These are phyloP conservation scores for Eleutherodactylus coqui DNA, from an alignment of 2,797 vertebrate species.

Conservation along the genomic window DNA sequence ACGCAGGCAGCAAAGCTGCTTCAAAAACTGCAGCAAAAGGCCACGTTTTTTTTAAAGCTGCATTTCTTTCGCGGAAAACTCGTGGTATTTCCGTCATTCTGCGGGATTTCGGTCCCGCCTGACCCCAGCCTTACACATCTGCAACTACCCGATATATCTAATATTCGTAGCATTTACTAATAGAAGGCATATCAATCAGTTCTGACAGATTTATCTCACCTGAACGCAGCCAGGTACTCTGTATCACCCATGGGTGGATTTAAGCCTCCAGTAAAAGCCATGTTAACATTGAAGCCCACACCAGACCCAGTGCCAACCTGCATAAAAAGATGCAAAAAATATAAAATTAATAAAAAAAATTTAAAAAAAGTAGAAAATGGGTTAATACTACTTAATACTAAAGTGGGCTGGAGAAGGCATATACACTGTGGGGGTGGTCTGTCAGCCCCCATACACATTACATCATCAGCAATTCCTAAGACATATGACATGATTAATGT, in stretches of 20 bases:
- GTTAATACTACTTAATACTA: neutral
- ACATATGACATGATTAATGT: neutral
- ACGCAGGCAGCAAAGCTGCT: no score
- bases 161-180: neutral
- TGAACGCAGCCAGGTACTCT: slow-evolving; percentile 94
- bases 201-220: slow-evolving; percentile 75
- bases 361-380: neutral
- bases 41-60: no score
- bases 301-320: slow-evolving; percentile 91
- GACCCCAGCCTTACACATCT: no score
- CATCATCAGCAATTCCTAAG: neutral
- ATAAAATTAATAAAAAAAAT: neutral
- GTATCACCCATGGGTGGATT: slow-evolving; percentile 93
- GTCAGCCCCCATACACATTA: neutral
- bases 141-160: neutral
- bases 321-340: neutral
- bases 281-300: slow-evolving; percentile 92
- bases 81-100: no score
- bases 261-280: slow-evolving; percentile 94
- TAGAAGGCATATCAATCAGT: no score
- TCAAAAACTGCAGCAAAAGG: no score
- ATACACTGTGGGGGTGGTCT: neutral
- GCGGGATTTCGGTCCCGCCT: no score
- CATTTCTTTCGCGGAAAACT: no score
- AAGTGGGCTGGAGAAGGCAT: neutral